Conservation (phyloP, 2,888 invertebrate species). For the Homarus gammarus region DNA sequence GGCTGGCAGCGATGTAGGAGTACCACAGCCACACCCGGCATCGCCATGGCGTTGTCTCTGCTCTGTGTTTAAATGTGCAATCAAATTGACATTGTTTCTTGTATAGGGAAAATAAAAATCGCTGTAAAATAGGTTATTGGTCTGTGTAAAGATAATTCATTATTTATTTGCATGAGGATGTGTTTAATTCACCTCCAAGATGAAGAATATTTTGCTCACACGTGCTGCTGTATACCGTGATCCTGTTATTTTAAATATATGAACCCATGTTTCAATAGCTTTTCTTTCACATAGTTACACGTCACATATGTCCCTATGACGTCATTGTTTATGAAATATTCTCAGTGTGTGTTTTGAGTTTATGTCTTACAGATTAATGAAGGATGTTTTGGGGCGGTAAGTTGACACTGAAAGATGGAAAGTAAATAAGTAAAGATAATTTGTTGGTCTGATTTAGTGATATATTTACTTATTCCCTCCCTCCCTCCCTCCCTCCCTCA, state of each 20-base stretch:
- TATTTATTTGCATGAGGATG: not conserved
- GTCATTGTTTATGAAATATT: no score
- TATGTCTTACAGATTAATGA: no score
- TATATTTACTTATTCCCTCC: no score
- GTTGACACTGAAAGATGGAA: no score
- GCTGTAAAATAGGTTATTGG: not conserved
- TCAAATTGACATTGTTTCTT: not conserved
- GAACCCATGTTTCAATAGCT: conserved; percentile 10
- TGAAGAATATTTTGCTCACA: conserved; percentile 35
- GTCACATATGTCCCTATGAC: no score
- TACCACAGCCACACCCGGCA: not conserved
- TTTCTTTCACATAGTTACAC: not conserved
- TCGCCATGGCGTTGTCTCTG: not conserved
- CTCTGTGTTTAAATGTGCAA: conserved; percentile 3
- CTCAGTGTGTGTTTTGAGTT: no score
- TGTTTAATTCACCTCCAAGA: not conserved
- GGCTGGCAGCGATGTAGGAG: not conserved
- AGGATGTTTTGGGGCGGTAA: no score
- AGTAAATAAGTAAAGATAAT: no score
- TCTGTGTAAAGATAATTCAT: not conserved
- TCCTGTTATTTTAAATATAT: conserved; percentile 47
- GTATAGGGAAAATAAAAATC: not conserved
- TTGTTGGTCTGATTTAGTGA: no score
- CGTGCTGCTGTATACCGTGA: conserved; percentile 17
- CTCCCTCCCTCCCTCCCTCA: no score